Percentiles rank a stretch among this genome's conserved stretches.
These are phyloP conservation scores for Ginglymostoma cirratum DNA, from an alignment of 2,113 vertebrate species.

Conservation along the genomic window DNA sequence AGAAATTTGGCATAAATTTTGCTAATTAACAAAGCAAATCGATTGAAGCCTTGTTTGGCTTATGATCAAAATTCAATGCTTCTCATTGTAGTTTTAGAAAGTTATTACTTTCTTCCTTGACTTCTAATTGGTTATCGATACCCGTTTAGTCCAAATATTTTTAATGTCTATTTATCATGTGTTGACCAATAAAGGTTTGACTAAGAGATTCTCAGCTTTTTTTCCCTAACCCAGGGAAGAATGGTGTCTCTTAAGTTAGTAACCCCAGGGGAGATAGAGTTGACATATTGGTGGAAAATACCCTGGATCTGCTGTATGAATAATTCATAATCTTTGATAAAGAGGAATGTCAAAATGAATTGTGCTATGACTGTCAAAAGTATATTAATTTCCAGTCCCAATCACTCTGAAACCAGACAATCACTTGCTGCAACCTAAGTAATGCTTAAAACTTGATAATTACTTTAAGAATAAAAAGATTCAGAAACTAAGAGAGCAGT, in stretches of 20 bases:
- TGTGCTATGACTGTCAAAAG: background rate
- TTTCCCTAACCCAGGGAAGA: background rate
- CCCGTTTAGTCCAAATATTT: background rate
- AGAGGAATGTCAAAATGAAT: background rate
- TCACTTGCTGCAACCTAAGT: background rate
- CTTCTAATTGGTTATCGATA: background rate
- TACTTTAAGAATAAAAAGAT: background rate
- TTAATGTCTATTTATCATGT: background rate
- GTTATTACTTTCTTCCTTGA: background rate
- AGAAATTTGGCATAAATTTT: background rate
- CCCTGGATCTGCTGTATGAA: background rate
- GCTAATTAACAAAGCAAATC: background rate
- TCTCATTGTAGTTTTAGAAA: too few species aligned
- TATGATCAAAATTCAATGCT: too few species aligned
- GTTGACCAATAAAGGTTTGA: conserved; percentile 21
- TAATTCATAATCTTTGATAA: background rate
- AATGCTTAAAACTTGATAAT: background rate
- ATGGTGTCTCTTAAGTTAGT: background rate
- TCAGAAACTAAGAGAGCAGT: background rate
- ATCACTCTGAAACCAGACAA: background rate
- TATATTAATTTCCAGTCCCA: background rate
- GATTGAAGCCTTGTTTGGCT: background rate
- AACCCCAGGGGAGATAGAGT: conserved; percentile 13
- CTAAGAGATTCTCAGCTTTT: conserved; percentile 5
- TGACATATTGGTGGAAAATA: background rate